These are phyloP conservation scores for Cheilosia scutellata DNA, from an alignment of 2,888 invertebrate species.

Conservation along the genomic window DNA sequence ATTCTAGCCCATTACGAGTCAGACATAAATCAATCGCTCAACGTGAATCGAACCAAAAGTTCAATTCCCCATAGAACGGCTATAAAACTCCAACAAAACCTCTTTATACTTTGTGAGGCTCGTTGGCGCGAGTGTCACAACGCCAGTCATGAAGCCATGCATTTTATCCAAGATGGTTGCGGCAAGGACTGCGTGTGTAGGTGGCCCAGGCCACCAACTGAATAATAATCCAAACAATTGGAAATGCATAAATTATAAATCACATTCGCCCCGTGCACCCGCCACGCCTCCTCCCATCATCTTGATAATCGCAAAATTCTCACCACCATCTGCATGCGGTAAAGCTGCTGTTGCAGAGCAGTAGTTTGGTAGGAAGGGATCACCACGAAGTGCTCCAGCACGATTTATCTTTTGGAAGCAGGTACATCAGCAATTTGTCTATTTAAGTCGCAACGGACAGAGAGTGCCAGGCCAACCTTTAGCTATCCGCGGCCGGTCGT, in stretches of 20 bases:
- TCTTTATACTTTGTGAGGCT: slow-evolving; percentile 47
- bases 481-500: background rate
- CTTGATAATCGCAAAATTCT: slow-evolving; percentile 30
- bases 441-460: slow-evolving; percentile 60
- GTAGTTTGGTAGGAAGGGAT: slow-evolving; percentile 55
- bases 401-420: slow-evolving; percentile 73
- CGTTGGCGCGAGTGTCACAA: slow-evolving; percentile 70
- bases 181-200: slow-evolving; percentile 51
- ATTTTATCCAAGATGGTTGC: slow-evolving; percentile 29
- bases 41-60: slow-evolving; percentile 51
- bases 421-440: slow-evolving; percentile 76
- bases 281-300: slow-evolving; percentile 11
- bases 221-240: slow-evolving; percentile 70
- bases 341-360: slow-evolving; percentile 3
- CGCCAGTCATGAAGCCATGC: slow-evolving; percentile 59
- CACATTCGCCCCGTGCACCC: background rate
- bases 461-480: slow-evolving; percentile 35
- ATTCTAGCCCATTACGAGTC: slow-evolving; percentile 39
- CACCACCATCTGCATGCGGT: background rate
- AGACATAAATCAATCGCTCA: slow-evolving; percentile 72
- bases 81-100: slow-evolving; percentile 25
- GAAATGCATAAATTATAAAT: slow-evolving; percentile 74
- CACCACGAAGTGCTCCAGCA: slow-evolving; percentile 72
- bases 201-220: slow-evolving; percentile 59
- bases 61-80: background rate